Conservation (phyloP, 2,888 invertebrate species). For the Philereme transversata region DNA sequence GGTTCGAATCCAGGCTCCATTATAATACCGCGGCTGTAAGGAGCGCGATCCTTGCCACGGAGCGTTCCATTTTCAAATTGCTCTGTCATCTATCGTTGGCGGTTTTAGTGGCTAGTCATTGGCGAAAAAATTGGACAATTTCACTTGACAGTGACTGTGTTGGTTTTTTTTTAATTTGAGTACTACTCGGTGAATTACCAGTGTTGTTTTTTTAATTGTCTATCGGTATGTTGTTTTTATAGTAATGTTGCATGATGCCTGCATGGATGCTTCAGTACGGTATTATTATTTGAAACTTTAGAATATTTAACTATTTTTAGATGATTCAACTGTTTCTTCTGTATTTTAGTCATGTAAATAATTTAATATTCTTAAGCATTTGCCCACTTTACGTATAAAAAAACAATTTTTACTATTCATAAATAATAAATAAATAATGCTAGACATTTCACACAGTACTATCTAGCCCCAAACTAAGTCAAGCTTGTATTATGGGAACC, state of each 20-base stretch:
- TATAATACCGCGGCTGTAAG: conserved; percentile 60
- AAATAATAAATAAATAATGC: no score
- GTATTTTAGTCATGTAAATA: no score
- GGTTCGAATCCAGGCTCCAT: conserved; percentile 63
- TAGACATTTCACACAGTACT: no score
- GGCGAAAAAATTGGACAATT: conserved; percentile 53
- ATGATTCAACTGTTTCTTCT: no score
- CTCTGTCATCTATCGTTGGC: conserved; percentile 57
- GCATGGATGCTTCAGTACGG: conserved; percentile 13
- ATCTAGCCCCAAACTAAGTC: no score
- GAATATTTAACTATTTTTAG: no score
- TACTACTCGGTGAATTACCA: conserved; percentile 38
- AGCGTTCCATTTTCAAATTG: conserved; percentile 59
- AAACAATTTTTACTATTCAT: no score
- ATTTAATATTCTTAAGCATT: no score
- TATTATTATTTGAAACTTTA: not conserved
- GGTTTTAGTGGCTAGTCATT: conserved; percentile 53
- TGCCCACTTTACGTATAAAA: no score
- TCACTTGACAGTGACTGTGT: conserved; percentile 59
- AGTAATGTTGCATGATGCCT: conserved; percentile 26
- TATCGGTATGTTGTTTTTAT: conserved; percentile 39
- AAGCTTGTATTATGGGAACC: no score
- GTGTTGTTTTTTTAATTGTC: conserved; percentile 38
- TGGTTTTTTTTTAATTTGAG: conserved; percentile 42
- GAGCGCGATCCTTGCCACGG: conserved; percentile 65